Conservation (phyloP, 1,140 invertebrate species). For the Lordiphosa clarofinis region DNA sequence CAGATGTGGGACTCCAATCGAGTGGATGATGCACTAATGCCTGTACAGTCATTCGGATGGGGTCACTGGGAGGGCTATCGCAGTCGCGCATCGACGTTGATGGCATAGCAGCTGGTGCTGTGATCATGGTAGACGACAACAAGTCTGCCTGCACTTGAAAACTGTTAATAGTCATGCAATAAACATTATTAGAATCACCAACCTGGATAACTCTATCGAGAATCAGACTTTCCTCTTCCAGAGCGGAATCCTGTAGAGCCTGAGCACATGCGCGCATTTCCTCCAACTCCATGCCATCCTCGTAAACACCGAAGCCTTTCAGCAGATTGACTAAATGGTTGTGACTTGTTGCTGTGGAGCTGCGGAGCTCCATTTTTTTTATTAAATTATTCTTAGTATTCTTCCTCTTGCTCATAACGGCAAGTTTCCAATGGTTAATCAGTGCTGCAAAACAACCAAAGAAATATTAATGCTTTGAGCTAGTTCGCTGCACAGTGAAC, state of each 20-base stretch:
- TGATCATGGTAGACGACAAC: not conserved
- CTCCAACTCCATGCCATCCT: conserved; percentile 44
- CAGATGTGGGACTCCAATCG: conserved; percentile 46
- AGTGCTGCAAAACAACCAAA: too few relatives aligned
- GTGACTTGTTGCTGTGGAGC: not conserved
- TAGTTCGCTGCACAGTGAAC: too few relatives aligned
- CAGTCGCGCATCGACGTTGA: not conserved
- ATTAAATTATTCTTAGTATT: not conserved
- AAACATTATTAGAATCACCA: too few relatives aligned
- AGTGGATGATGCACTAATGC: conserved; percentile 53
- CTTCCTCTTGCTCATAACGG: conserved; percentile 5
- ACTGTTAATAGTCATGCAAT: too few relatives aligned
- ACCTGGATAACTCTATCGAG: too few relatives aligned
- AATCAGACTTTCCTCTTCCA: not conserved
- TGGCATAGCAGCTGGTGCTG: not conserved
- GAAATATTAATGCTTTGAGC: too few relatives aligned
- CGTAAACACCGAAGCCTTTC: conserved; percentile 43
- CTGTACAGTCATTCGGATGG: conserved; percentile 23
- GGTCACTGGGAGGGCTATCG: conserved; percentile 26
- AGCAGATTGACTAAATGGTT: conserved; percentile 19
- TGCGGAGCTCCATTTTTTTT: conserved; percentile 35
- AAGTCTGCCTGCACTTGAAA: too few relatives aligned
- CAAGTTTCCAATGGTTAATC: not conserved
- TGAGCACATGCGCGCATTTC: conserved; percentile 58
- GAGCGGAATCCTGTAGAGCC: conserved; percentile 21